Conservation (phyloP, 2,797 vertebrate genomes). For the Carcharodon carcharias region DNA sequence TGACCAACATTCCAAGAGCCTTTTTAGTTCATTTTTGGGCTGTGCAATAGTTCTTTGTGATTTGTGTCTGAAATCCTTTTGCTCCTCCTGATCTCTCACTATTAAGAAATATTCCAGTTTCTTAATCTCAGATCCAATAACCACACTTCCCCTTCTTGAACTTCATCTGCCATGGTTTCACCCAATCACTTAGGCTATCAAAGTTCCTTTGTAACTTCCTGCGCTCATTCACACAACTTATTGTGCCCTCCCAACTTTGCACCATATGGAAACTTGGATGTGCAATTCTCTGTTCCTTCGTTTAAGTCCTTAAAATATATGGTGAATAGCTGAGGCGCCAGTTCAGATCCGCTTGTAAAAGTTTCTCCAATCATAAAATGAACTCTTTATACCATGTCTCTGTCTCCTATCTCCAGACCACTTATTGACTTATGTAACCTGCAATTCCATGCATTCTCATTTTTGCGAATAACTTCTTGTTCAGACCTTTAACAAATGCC, state of each 20-base stretch:
- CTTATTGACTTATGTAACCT: background rate
- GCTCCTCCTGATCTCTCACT: no score
- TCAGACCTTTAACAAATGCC: background rate
- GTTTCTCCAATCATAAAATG: background rate
- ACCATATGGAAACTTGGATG: background rate
- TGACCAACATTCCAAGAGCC: background rate
- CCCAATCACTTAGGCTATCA: background rate
- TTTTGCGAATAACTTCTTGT: background rate
- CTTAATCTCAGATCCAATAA: background rate
- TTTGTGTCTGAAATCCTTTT: background rate
- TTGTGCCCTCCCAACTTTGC: background rate
- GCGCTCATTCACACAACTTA: background rate
- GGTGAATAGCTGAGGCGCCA: background rate
- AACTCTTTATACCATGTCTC: background rate
- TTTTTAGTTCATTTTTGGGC: background rate
- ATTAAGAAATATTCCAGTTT: background rate
- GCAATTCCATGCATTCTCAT: background rate
- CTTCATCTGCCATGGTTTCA: background rate
- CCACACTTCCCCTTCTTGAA: background rate
- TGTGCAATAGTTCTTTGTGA: background rate
- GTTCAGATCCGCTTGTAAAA: background rate
- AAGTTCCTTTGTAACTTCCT: background rate
- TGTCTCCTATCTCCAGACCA: background rate
- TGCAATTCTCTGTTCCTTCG: background rate
- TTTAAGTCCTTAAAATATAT: background rate